Base-by-base conservation (phyloP, 2,888 invertebrate genomes). In the Hedya salicella region DNA sequence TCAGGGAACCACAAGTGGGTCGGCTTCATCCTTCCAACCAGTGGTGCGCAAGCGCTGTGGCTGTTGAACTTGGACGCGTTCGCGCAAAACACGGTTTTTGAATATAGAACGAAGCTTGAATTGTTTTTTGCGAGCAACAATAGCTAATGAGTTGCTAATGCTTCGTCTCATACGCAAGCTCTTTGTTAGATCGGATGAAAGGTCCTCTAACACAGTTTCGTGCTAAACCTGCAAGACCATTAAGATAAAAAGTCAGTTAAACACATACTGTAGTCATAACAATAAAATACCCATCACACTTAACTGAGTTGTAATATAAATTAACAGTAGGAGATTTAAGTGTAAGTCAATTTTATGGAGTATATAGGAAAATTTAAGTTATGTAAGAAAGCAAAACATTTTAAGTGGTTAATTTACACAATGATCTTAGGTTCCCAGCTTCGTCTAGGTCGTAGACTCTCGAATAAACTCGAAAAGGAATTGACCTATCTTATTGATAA, bases 1-100 rank as follows among this genome's bases (percentile, higher is more conserved):
- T 92, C 91, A 91, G 86, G 86, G 91, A 91, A 91, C 92, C 87
- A 83, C 88, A 92, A 91, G 89, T 92, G 82, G 92, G 91, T 89
- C 90, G 88, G 77, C 86, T 88, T 82, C 89, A 88, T 91, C 91
- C 91, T 92, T 89, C 88, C 87, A 82, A 83, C 79, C 79, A 79
- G 85, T 80, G 77, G 73, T 70, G 68, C 68, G 70, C 74, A 69
- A 67, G 66, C 70, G 67, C 75, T 77, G 73, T 83, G 84, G 79
- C 80, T 83, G 83, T 81, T 90, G 89, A 91, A 90, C 91, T 91
- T 91, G 91, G 85, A 87, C 85, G 83, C 77, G 69, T 75, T 82
- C 74, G 75, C 71, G 78, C 78, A 78, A 86, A 91, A 90, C 91
- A 89, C 88, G 91, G 91, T 90, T 89, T 85, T 84, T 79, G 75